Evolutionary conservation across 2,888 invertebrate genomes (phyloP).

Genomic region (Craniophora ligustri): DNA sequence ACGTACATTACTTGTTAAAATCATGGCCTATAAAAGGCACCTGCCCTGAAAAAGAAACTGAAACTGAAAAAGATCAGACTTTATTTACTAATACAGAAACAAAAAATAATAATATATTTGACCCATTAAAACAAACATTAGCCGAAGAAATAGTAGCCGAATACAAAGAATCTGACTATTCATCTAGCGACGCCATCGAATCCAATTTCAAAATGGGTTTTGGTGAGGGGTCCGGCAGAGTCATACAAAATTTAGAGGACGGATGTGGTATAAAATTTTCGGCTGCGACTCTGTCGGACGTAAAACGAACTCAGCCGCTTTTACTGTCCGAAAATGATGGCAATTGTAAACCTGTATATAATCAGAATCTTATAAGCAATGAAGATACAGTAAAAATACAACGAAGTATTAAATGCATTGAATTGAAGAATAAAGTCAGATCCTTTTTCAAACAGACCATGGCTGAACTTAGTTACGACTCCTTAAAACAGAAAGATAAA

Average conservation of each 20-base stretch:
- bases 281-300: conserved; percentile 90
- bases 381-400: conserved; percentile 63
- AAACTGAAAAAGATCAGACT: conserved; percentile 47
- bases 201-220: conserved; percentile 87
- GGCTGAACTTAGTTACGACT: conserved; percentile 65
- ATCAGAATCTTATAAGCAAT: conserved; percentile 41
- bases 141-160: conserved; percentile 73
- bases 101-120: conserved; percentile 40
- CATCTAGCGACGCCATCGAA: conserved; percentile 65
- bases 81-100: conserved; percentile 63
- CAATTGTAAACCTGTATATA: conserved; percentile 47
- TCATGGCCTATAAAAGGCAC: conserved; percentile 72
- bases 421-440: conserved; percentile 73
- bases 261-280: conserved; percentile 80
- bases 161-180: conserved; percentile 59
- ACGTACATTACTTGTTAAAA: conserved; percentile 64
- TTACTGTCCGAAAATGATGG: conserved; percentile 72
- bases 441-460: conserved; percentile 75
- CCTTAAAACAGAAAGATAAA: conserved; percentile 58
- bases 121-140: conserved; percentile 70
- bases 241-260: conserved; percentile 82
- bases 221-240: conserved; percentile 89
- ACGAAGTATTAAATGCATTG: conserved; percentile 66
- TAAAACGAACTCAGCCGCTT: conserved; percentile 87
- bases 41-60: conserved; percentile 28